Evolutionary conservation across 2,797 vertebrate genomes (phyloP).

Genomic region (Eulemur mongoz): DNA sequence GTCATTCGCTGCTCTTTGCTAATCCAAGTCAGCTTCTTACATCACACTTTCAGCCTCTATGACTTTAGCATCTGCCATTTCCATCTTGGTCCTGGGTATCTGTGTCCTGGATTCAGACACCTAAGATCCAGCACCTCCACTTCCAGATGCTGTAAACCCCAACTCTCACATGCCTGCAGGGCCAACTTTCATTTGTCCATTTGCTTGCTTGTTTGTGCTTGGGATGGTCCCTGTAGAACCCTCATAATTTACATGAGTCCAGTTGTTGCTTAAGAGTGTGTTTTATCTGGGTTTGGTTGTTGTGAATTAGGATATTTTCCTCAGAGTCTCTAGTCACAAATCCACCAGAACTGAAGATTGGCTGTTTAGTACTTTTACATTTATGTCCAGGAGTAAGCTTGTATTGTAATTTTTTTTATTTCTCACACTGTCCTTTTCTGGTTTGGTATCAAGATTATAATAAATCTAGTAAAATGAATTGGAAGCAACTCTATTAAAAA

Average conservation of each 20-base stretch:
- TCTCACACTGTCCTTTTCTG: not conserved
- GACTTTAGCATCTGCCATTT: not conserved
- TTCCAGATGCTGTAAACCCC: fast-evolving
- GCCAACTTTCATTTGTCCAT: not conserved
- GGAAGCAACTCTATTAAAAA: not conserved
- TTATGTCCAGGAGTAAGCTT: not conserved
- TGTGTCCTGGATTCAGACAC: not conserved
- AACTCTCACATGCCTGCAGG: not conserved
- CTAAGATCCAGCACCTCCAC: not conserved
- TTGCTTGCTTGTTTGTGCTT: not conserved
- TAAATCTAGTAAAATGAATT: not conserved
- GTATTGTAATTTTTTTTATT: not conserved
- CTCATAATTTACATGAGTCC: not conserved
- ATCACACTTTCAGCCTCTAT: not conserved
- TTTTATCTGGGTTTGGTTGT: not conserved
- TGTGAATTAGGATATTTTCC: not conserved
- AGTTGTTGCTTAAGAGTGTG: not conserved
- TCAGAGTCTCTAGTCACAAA: not conserved
- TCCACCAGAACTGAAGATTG: not conserved
- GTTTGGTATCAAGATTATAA: not conserved
- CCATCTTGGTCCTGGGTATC: not conserved
- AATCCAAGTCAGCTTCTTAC: not conserved
- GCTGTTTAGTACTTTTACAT: not conserved
- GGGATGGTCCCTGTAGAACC: not conserved
- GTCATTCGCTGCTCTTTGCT: not conserved